A percentile compares a stretch with the other conserved stretches of the same genome.
Conservation (phyloP, 2,113 vertebrate genomes). For the Orthonyx spaldingii region DNA sequence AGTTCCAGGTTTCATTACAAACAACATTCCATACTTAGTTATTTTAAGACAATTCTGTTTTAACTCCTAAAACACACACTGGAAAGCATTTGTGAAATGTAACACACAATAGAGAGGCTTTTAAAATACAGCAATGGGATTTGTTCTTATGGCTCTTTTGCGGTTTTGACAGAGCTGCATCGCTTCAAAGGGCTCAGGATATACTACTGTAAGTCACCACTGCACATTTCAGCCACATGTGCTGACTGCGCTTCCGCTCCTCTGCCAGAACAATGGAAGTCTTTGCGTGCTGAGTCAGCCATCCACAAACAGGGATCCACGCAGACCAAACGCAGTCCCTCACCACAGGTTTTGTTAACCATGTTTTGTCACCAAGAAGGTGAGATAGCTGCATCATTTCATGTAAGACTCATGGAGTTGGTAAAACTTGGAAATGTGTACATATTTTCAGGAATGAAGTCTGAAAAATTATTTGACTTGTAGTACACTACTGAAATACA, state of each 20-base stretch:
- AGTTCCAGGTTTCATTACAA: neutral
- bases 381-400: neutral
- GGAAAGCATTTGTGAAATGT: neutral
- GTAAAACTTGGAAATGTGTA: neutral
- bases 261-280: slow-evolving; percentile 13
- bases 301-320: neutral
- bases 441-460: neutral
- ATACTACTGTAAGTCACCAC: neutral
- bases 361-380: neutral
- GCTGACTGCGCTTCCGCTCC: slow-evolving; percentile 19
- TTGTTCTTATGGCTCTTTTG: neutral
- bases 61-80: neutral
- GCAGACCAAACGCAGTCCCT: fast-evolving
- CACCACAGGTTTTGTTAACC: neutral
- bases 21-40: neutral
- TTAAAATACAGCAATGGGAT: neutral
- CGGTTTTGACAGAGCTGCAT: neutral
- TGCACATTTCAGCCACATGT: slow-evolving; percentile 44
- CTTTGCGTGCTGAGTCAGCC: neutral
- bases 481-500: neutral
- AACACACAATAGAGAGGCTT: neutral
- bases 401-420: fast-evolving
- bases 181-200: slow-evolving; percentile 4
- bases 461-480: neutral
- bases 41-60: neutral